These are phyloP conservation scores for Paracentrotus lividus DNA, from an alignment of 53 echinoderm and acorn worm genomes.

Conservation along the genomic window DNA sequence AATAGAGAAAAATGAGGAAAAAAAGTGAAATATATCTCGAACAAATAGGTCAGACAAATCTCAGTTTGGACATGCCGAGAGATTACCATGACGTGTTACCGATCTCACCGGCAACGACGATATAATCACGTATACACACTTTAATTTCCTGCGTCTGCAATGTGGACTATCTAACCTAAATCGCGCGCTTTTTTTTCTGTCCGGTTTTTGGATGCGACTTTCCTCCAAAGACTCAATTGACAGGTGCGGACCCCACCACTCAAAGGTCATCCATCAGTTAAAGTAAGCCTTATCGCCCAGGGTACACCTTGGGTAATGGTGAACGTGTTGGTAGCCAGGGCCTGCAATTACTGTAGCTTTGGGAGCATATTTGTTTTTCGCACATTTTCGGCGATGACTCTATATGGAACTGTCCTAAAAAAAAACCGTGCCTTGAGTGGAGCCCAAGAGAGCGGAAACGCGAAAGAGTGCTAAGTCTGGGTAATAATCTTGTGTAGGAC, in stretches of 20 bases:
- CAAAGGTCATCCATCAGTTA: conserved; percentile 30
- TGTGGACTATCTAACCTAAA: conserved; percentile 9
- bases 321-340: conserved; percentile 43
- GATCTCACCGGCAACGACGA: background rate
- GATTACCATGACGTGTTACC: background rate
- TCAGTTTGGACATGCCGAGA: background rate
- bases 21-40: background rate
- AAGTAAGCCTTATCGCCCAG: conserved; percentile 12
- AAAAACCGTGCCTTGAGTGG: background rate
- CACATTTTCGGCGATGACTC: conserved; percentile 7
- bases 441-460: background rate
- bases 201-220: background rate
- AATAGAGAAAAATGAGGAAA: background rate
- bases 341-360: conserved; percentile 52
- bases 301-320: conserved; percentile 48
- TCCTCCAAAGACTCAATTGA: background rate
- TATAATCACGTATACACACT: background rate
- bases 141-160: background rate
- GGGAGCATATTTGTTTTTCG: conserved; percentile 26
- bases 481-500: background rate
- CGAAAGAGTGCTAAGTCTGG: background rate
- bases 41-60: background rate
- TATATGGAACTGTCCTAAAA: background rate
- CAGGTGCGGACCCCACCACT: conserved; percentile 13
- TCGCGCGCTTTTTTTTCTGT: background rate